Conservation (phyloP, 2,113 vertebrate genomes). For the Boulengeromyrus knoepffleri region DNA sequence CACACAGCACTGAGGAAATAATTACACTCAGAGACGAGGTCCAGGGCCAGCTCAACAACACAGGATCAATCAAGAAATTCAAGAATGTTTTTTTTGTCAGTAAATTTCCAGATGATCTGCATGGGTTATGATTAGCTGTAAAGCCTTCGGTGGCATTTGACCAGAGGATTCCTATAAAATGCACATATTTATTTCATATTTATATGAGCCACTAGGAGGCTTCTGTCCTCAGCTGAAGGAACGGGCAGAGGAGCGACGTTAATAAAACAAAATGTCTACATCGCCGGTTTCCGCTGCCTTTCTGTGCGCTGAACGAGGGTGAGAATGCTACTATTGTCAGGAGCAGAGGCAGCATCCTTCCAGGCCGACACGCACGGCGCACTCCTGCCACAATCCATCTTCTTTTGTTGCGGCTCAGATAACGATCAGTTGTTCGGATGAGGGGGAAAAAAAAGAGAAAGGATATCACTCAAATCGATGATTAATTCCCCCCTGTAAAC, state of each 20-base stretch:
- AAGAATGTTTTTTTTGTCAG: conserved; percentile 3
- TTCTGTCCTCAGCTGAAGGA: background rate
- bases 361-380: background rate
- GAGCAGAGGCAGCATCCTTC: too few relatives aligned
- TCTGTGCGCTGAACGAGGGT: background rate
- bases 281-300: background rate
- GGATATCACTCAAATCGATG: background rate
- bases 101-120: background rate
- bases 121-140: conserved; percentile 2
- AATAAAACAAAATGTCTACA: conserved; percentile 5
- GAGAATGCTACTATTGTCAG: background rate
- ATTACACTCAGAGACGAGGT: conserved; percentile 8
- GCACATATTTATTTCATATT: conserved; percentile 4
- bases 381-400: background rate
- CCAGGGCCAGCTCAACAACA: background rate
- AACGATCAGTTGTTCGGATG: background rate
- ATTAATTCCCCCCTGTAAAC: background rate
- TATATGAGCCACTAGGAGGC: background rate
- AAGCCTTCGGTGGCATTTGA: background rate
- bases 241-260: background rate
- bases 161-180: background rate
- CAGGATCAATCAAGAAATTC: background rate
- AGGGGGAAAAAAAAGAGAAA: background rate
- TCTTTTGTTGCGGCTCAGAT: background rate
- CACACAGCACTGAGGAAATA: conserved; percentile 30